phyloP scores from a whole-genome alignment of 1,140 invertebrate species.

The Portunus trituberculatus region DNA sequence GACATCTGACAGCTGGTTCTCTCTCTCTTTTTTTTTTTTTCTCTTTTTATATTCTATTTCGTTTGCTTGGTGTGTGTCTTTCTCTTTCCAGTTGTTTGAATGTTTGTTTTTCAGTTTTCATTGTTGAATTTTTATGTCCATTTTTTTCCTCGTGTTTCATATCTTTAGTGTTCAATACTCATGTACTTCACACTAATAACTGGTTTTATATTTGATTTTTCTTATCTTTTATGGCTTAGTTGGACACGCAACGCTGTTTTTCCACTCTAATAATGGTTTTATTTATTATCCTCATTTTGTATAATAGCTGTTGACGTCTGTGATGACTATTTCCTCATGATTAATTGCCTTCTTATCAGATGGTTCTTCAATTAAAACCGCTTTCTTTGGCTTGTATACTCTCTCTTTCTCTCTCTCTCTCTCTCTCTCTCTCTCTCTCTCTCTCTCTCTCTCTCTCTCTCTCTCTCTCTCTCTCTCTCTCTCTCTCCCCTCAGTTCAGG shows the following conservation, averaged over 20 bases:
- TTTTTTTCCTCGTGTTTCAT: no score
- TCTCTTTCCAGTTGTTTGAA: no score
- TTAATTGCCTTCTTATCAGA: no score
- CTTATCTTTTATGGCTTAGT: no score
- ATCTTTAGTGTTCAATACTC: no score
- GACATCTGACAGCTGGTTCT: not conserved
- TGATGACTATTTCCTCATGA: no score
- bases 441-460: slow-evolving; percentile 41
- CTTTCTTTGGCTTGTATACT: not conserved
- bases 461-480: slow-evolving; percentile 39
- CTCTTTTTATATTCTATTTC: not conserved
- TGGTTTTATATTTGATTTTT: no score
- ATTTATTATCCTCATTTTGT: not conserved
- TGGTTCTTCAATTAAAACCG: no score
- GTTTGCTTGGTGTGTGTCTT: no score
- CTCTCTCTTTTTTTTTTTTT: not conserved
- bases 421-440: slow-evolving; percentile 35
- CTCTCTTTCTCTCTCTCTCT: slow-evolving; percentile 35
- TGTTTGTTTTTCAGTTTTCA: no score
- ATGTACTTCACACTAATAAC: no score
- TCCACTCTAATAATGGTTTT: not conserved
- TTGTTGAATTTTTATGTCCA: no score
- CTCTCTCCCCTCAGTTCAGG: not conserved
- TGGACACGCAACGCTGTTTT: not conserved
- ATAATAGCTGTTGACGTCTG: not conserved